phyloP scores from a whole-genome alignment of 1,140 invertebrate genomes.

The Leucophenga varia region DNA sequence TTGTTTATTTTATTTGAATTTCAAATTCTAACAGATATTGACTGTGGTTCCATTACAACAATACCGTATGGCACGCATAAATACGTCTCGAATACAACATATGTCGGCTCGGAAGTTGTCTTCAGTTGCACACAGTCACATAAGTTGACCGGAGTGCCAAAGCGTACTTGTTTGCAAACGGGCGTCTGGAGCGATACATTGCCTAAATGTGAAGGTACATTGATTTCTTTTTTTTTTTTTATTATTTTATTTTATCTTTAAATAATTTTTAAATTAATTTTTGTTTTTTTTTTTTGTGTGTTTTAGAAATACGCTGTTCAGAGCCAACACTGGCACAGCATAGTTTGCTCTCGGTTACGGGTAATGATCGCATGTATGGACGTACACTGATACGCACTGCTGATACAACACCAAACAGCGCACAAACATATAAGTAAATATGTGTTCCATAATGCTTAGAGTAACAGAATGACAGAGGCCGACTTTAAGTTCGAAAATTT shows the following conservation, averaged over 20 bases:
- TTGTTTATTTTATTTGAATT: constrained; percentile 32
- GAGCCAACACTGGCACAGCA: constrained; percentile 79
- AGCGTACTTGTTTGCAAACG: constrained; percentile 72
- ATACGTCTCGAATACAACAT: constrained; percentile 76
- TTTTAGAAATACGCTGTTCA: constrained; percentile 76
- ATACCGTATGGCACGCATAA: constrained; percentile 76
- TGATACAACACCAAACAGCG: constrained; percentile 64
- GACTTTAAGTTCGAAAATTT: not conserved
- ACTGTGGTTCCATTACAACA: constrained; percentile 82
- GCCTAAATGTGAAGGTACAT: constrained; percentile 77
- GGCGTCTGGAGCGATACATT: constrained; percentile 80
- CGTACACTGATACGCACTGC: constrained; percentile 74
- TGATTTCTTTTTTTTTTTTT: not conserved
- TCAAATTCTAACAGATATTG: no score
- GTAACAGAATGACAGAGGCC: not conserved
- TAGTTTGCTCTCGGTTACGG: constrained; percentile 80
- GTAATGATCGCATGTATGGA: constrained; percentile 86
- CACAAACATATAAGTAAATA: constrained; percentile 72
- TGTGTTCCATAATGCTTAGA: not conserved
- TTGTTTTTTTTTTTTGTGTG: not conserved
- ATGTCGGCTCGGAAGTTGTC: constrained; percentile 74
- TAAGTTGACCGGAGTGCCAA: constrained; percentile 71
- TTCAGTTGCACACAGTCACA: constrained; percentile 82
- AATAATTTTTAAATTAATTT: not conserved
- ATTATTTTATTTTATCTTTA: not conserved